These are phyloP conservation scores for Apoda limacodes DNA, from an alignment of 2,888 invertebrate genomes.

Conservation along the genomic window DNA sequence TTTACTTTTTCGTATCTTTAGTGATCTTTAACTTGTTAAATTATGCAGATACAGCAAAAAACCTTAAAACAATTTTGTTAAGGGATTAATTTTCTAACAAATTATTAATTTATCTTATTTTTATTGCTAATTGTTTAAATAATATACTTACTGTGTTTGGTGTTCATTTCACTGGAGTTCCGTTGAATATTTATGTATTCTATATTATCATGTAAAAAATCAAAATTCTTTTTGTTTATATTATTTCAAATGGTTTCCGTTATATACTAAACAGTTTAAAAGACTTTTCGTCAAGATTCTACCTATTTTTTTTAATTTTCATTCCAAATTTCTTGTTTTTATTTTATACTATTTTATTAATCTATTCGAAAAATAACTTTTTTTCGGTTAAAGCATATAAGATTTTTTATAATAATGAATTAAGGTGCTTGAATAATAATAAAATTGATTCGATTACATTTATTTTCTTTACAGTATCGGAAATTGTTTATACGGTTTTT, in stretches of 20 bases:
- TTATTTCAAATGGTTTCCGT: constrained; percentile 4
- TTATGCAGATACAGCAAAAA: too few relatives aligned
- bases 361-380: constrained; percentile 6
- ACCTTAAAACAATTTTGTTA: too few relatives aligned
- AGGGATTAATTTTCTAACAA: too few relatives aligned
- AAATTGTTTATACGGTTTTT: constrained; percentile 1
- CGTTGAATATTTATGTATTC: too few relatives aligned
- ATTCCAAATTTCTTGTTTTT: constrained; percentile 4
- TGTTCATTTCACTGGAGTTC: too few relatives aligned
- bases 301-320: constrained; percentile 3
- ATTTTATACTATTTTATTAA: constrained; percentile 6
- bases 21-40: too few relatives aligned
- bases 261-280: too few relatives aligned
- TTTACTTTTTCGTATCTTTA: too few relatives aligned
- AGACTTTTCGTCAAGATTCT: constrained; percentile 5
- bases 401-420: too few relatives aligned
- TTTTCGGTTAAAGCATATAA: constrained; percentile 3
- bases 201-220: constrained; percentile 5
- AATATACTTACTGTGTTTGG: too few relatives aligned
- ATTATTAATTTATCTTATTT: too few relatives aligned
- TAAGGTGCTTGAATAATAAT: constrained; percentile 3
- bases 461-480: constrained; percentile 1
- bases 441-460: neutral
- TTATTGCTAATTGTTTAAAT: too few relatives aligned
- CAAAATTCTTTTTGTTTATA: constrained; percentile 5